A percentile compares a stretch with the other conserved stretches of the same genome.
Conservation (phyloP, 2,797 vertebrate genomes). For the Darevskia nairensis region DNA sequence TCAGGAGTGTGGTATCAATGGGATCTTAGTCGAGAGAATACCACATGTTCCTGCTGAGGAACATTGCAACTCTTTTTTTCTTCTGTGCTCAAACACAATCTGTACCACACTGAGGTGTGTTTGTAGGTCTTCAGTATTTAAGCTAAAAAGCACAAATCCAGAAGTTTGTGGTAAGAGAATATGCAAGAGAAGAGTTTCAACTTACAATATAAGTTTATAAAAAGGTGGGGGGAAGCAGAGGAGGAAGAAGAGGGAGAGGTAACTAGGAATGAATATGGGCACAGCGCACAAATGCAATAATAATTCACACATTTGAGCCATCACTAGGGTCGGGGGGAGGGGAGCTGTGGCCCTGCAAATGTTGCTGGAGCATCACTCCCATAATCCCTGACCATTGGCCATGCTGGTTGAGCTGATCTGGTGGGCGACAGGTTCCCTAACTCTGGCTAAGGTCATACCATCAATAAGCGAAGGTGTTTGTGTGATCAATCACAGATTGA, state of each 20-base stretch:
- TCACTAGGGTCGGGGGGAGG: no score
- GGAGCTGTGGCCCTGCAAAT: no score
- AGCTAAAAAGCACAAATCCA: no score
- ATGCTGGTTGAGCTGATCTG: no score
- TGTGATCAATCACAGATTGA: neutral
- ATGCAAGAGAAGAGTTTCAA: neutral
- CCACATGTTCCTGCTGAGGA: neutral
- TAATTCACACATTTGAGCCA: neutral
- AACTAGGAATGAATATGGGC: neutral
- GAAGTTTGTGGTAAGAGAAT: no score
- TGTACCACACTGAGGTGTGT: no score
- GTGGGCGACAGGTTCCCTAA: neutral
- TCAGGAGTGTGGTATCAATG: neutral
- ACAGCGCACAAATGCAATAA: neutral
- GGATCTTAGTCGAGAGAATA: neutral
- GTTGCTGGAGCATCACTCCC: no score
- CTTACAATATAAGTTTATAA: neutral
- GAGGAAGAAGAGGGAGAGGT: neutral
- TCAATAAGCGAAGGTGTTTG: neutral
- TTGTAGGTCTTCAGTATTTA: neutral
- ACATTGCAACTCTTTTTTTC: neutral
- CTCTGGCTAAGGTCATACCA: neutral
- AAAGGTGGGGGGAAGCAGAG: neutral
- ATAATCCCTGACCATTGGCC: no score
- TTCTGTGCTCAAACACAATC: no score